Percentiles rank a stretch among this genome's conserved stretches.
Evolutionary conservation across 2,888 invertebrate genomes (phyloP).

Genomic region (Machimus atricapillus): DNA sequence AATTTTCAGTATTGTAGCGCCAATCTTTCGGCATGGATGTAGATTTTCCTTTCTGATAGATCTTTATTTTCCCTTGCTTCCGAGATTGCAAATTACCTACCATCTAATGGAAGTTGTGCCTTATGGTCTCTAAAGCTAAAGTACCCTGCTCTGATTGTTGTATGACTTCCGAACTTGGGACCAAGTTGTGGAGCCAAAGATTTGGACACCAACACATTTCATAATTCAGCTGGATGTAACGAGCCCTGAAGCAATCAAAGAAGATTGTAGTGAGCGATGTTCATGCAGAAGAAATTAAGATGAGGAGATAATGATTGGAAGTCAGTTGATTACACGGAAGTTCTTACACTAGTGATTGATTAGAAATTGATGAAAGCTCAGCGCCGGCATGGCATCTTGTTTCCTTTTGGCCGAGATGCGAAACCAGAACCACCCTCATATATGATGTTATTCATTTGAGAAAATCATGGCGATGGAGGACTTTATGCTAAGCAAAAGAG

Average conservation of each 20-base stretch:
- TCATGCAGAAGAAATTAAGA: slow-evolving; percentile 9
- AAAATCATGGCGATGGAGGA: slow-evolving; percentile 14
- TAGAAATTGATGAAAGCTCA: slow-evolving; percentile 33
- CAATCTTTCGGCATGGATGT: no score
- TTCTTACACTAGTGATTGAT: slow-evolving; percentile 24
- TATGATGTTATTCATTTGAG: slow-evolving; percentile 18
- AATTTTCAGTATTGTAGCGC: no score
- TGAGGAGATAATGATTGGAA: slow-evolving; percentile 14
- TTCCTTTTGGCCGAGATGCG: background rate
- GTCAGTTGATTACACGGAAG: slow-evolving; percentile 18
- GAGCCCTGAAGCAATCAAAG: background rate
- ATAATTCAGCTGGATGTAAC: background rate
- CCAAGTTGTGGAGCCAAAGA: background rate
- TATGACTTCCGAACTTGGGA: background rate
- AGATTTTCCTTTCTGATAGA: background rate
- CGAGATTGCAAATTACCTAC: background rate
- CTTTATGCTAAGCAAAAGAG: slow-evolving; percentile 15
- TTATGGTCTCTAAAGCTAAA: background rate
- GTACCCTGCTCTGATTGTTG: background rate
- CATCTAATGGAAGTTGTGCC: background rate
- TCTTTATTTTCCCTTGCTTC: background rate
- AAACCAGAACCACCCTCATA: background rate
- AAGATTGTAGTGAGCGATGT: background rate
- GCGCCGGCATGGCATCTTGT: background rate
- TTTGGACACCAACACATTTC: background rate